These are phyloP conservation scores for Arge pagana DNA, from an alignment of 2,888 invertebrate genomes.

Conservation along the genomic window DNA sequence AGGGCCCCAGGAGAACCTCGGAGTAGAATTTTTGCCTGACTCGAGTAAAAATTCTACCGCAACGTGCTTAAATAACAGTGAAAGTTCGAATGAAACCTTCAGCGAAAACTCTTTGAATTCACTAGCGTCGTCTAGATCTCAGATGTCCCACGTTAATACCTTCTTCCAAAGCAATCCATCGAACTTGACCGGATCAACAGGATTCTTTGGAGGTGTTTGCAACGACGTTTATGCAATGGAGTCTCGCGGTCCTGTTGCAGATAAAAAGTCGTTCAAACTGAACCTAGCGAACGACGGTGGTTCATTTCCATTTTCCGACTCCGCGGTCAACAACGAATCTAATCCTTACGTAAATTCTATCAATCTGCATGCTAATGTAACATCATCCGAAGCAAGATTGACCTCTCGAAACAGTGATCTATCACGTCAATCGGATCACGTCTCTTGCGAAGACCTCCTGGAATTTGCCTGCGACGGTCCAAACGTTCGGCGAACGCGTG, in stretches of 20 bases:
- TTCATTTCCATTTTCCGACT: slow-evolving; percentile 16
- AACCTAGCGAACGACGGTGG: slow-evolving; percentile 24
- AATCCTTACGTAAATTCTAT: not conserved
- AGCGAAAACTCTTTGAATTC: not conserved
- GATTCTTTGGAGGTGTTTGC: not conserved
- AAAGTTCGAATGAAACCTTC: not conserved
- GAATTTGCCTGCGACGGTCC: slow-evolving; percentile 87
- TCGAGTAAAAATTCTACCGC: not conserved
- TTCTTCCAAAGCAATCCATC: not conserved
- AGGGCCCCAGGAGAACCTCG: slow-evolving; percentile 1
- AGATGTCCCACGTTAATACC: not conserved
- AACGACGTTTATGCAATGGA: slow-evolving; percentile 4
- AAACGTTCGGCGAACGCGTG: slow-evolving; percentile 68
- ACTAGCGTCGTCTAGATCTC: not conserved
- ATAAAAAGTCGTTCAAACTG: too few species aligned
- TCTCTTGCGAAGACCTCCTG: slow-evolving; percentile 87
- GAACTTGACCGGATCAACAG: not conserved
- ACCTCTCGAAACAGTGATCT: slow-evolving; percentile 36
- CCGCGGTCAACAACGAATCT: not conserved
- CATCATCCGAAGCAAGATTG: slow-evolving; percentile 1
- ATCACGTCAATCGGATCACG: slow-evolving; percentile 69
- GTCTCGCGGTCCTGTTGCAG: not conserved
- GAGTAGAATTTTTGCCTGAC: slow-evolving; percentile 1
- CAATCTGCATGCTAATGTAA: slow-evolving; percentile 6
- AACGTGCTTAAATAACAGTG: not conserved